A percentile compares a stretch with the other conserved stretches of the same genome.
Conservation (phyloP, 2,888 invertebrate species). For the Syrphus vitripennis region DNA sequence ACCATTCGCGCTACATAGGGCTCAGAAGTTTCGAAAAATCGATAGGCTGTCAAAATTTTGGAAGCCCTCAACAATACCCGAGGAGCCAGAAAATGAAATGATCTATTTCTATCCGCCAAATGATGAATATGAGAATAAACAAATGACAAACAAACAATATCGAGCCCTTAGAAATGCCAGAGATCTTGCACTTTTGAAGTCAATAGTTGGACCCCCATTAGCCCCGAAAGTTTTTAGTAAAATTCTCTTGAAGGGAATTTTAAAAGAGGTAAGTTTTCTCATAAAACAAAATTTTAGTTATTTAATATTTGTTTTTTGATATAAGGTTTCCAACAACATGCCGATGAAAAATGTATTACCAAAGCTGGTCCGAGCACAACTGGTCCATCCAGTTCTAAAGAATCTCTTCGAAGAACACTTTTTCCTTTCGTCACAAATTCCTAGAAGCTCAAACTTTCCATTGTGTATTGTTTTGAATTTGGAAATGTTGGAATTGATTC, state of each 20-base stretch:
- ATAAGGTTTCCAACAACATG: neutral
- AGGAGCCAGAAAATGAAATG: neutral
- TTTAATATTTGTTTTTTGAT: neutral
- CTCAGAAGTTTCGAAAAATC: neutral
- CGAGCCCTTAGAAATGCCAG: neutral
- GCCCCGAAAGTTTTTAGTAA: neutral
- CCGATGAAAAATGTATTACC: neutral
- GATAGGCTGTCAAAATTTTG: neutral
- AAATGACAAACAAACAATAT: neutral
- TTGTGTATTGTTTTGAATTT: neutral
- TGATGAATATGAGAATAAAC: neutral
- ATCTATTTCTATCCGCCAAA: neutral
- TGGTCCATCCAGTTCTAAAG: neutral
- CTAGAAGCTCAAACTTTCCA: neutral
- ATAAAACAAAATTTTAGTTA: neutral
- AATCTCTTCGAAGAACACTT: neutral
- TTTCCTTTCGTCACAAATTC: neutral
- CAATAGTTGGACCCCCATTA: neutral
- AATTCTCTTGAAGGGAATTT: neutral
- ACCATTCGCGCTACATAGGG: neutral
- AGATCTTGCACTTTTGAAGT: neutral
- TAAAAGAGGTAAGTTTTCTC: neutral
- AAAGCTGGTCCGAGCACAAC: neutral
- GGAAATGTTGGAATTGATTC: neutral
- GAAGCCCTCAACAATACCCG: neutral